Evolutionary conservation across 2,888 invertebrate genomes (phyloP).

Genomic region (Meteorus cinctellus): DNA sequence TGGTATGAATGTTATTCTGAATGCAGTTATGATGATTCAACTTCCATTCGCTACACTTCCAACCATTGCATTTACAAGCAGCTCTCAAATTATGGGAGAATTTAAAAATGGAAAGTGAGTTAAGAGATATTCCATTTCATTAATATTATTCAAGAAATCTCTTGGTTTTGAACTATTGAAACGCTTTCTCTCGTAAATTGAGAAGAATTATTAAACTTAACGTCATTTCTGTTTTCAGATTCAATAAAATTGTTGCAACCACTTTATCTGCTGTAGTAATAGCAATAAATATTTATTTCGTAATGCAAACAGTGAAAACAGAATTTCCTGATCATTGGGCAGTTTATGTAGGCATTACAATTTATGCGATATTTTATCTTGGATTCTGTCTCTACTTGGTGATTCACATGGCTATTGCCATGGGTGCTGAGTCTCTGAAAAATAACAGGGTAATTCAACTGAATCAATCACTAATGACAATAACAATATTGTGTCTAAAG

Average conservation of each 20-base stretch:
- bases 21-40: slow-evolving; percentile 90
- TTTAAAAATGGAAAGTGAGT: slow-evolving; percentile 87
- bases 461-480: background rate
- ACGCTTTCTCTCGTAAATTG: no score
- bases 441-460: slow-evolving; percentile 68
- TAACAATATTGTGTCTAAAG: slow-evolving; percentile 17
- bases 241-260: slow-evolving; percentile 81
- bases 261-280: slow-evolving; percentile 82
- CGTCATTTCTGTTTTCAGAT: slow-evolving; percentile 74
- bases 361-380: slow-evolving; percentile 81
- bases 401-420: slow-evolving; percentile 81
- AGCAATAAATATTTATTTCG: slow-evolving; percentile 86
- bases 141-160: no score
- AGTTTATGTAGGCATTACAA: slow-evolving; percentile 72
- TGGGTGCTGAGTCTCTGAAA: slow-evolving; percentile 77
- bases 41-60: slow-evolving; percentile 92
- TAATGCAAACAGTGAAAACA: slow-evolving; percentile 77
- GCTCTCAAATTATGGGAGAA: slow-evolving; percentile 86
- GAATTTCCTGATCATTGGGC: slow-evolving; percentile 69
- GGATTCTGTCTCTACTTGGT: slow-evolving; percentile 84
- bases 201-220: background rate
- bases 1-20: slow-evolving; percentile 88
- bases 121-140: background rate
- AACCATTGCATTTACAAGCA: slow-evolving; percentile 89
- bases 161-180: no score